Base-by-base conservation (phyloP, 2,888 invertebrate genomes). In the Cremastobaeus sp. region DNA sequence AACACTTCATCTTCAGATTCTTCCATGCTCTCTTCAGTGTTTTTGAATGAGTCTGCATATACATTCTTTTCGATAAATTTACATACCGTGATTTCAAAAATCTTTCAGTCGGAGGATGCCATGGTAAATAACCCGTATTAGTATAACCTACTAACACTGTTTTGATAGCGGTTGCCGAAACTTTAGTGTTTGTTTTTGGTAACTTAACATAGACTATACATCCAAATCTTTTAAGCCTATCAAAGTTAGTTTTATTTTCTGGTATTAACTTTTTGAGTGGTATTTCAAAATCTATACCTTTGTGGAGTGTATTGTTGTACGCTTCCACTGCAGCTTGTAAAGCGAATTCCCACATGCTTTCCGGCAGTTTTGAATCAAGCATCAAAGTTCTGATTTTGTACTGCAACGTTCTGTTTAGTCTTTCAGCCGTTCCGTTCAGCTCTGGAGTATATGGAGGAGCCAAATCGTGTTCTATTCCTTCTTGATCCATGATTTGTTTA, bases 21-120 rank as follows among this genome's bases (percentile, higher is more conserved):
- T n/a, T n/a, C n/a, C n/a, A n/a, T n/a, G n/a, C n/a, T n/a, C n/a
- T n/a, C n/a, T n/a, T n/a, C n/a, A n/a, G n/a, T n/a, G n/a, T n/a
- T n/a, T n/a, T 35, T 35, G 15, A 17, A 50, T 30, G 17, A 30
- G 17, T 50, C 48, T 17, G n/a, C n/a, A n/a, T n/a, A n/a, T n/a
- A n/a, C n/a, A n/a, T n/a, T n/a, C n/a, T n/a, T n/a, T n/a, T n/a
- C n/a, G n/a, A n/a, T n/a, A n/a, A n/a, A n/a, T n/a, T n/a, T n/a
- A n/a, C n/a, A n/a, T n/a, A n/a, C 34, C 18, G 8, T 25, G 72
- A 45, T 9, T 32, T 28, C 3, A 69, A 9, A 15, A 59, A 57
- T 34, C 62, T 47, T 9, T 28, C 28, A 4, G 45, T 25, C 1
- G 4, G 45, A 6, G 77, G 77, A n/a, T 76, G 45, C 73, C 73